phyloP scores from a whole-genome alignment of 2,113 vertebrate genomes.

The Vimba vimba region DNA sequence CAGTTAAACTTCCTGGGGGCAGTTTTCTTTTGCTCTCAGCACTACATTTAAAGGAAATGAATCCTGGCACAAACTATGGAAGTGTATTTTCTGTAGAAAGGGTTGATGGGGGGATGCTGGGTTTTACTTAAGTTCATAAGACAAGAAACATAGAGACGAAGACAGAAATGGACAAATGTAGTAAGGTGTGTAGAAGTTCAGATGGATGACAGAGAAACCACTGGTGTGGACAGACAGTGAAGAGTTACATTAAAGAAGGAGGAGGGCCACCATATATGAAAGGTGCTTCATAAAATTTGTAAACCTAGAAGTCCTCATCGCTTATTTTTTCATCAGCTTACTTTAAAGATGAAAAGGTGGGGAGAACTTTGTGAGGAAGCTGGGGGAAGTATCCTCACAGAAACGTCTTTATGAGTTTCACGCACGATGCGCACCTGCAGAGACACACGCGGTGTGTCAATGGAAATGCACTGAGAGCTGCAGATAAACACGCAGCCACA shows the following conservation, averaged over 20 bases:
- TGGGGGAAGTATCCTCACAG: conserved; percentile 71
- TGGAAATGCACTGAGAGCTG: conserved; percentile 46
- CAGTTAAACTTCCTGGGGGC: conserved; percentile 57
- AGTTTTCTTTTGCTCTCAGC: conserved; percentile 47
- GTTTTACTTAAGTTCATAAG: background rate
- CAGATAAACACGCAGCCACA: conserved; percentile 55
- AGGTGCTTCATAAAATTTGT: conserved; percentile 74
- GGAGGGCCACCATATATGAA: conserved; percentile 65
- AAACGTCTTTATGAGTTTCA: conserved; percentile 72
- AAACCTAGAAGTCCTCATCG: conserved; percentile 66
- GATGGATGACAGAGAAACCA: conserved; percentile 28
- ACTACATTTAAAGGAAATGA: background rate
- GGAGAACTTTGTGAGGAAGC: conserved; percentile 37
- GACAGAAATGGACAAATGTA: conserved; percentile 14
- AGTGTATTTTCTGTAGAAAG: background rate
- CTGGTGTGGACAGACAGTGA: conserved; percentile 51
- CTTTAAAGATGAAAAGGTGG: conserved; percentile 69
- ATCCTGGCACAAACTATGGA: background rate
- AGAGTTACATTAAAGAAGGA: conserved; percentile 50
- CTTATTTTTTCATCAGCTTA: conserved; percentile 70
- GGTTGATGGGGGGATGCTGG: background rate
- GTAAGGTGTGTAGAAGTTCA: conserved; percentile 1
- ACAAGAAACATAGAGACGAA: background rate
- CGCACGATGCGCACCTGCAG: conserved; percentile 69
- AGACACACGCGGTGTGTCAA: conserved; percentile 58